phyloP scores from a whole-genome alignment of 2,113 vertebrate species.

The Pungitius pungitius region DNA sequence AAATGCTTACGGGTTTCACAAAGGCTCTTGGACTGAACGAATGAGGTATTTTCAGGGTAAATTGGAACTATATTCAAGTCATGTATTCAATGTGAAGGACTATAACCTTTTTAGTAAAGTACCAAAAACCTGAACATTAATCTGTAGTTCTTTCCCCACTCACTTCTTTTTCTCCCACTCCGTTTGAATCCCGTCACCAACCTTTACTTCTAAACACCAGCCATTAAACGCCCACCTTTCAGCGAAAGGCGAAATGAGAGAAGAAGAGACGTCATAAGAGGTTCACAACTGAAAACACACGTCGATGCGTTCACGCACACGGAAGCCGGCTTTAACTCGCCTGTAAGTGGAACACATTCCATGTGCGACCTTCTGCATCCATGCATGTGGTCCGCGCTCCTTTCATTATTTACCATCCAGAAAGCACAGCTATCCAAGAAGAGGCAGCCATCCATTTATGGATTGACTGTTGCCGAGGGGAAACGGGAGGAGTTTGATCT shows the following conservation, averaged over 20 bases:
- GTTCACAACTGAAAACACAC: constrained; percentile 22
- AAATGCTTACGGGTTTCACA: background rate
- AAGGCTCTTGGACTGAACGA: background rate
- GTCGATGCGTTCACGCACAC: constrained; percentile 6
- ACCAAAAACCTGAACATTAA: constrained; percentile 1
- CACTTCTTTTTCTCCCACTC: constrained; percentile 1
- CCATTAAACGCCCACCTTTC: constrained; percentile 49
- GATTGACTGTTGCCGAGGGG: constrained; percentile 34
- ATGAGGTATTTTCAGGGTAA: background rate
- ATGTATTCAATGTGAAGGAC: background rate
- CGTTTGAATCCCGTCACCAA: constrained; percentile 49
- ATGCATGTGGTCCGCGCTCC: constrained; percentile 44
- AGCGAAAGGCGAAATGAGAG: constrained; percentile 10
- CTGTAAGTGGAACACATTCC: background rate
- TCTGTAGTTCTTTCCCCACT: background rate
- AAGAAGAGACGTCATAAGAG: constrained; percentile 18
- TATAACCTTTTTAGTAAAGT: background rate
- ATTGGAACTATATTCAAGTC: background rate
- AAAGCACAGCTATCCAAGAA: constrained; percentile 57
- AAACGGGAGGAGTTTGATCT: background rate
- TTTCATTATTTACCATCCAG: constrained; percentile 57
- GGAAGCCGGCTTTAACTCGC: background rate
- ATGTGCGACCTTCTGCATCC: constrained; percentile 6
- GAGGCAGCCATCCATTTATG: constrained; percentile 65
- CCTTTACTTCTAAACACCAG: constrained; percentile 44